Conservation (phyloP, 2,888 invertebrate species). For the Drosophila aldrichi region DNA sequence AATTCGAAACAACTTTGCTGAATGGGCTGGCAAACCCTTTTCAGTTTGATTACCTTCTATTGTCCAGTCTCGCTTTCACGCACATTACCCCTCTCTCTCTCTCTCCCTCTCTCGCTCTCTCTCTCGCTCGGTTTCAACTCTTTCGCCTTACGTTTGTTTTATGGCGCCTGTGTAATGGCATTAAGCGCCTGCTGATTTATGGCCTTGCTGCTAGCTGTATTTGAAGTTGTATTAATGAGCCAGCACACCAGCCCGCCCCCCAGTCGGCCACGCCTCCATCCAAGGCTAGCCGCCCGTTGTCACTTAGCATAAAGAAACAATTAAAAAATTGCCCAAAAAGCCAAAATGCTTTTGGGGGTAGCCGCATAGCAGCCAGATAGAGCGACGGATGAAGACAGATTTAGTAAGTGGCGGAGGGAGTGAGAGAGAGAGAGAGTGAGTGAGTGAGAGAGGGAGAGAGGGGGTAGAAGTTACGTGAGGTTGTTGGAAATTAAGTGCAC, state of each 20-base stretch:
- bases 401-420: not conserved
- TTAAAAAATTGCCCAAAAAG: constrained; percentile 79
- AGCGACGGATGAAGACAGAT: constrained; percentile 22
- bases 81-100: not conserved
- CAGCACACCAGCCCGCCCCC: not conserved
- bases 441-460: not conserved
- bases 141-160: constrained; percentile 21
- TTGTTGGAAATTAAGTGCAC: constrained; percentile 70
- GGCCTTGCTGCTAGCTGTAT: constrained; percentile 60
- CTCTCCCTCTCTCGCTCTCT: not conserved
- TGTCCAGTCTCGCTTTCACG: not conserved
- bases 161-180: constrained; percentile 50
- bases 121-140: not conserved
- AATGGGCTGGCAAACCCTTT: constrained; percentile 7
- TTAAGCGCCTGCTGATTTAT: constrained; percentile 71
- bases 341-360: constrained; percentile 77
- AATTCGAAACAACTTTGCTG: not conserved
- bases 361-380: constrained; percentile 72
- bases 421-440: constrained; percentile 6
- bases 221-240: constrained; percentile 69
- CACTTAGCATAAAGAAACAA: constrained; percentile 84
- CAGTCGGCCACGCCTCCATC: not conserved
- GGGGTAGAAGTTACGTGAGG: constrained; percentile 7
- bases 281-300: constrained; percentile 45
- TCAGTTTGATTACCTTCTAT: not conserved